Conservation (phyloP, 2,888 invertebrate species). For the Cryptus viduatorius region DNA sequence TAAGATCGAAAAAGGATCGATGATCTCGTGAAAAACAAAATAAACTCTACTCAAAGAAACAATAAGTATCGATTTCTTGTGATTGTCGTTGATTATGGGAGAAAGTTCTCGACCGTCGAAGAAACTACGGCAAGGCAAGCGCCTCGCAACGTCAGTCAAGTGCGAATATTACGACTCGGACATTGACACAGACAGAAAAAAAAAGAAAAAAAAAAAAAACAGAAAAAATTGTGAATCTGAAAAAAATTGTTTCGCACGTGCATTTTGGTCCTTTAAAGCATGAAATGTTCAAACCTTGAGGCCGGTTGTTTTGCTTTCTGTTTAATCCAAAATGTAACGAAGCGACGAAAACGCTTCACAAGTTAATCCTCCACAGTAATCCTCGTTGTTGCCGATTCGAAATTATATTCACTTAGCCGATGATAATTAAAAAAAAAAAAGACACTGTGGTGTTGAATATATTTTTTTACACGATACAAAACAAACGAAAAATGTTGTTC, state of each 20-base stretch:
- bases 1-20: background rate
- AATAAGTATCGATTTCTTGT: background rate
- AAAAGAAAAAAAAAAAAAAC: too few species aligned
- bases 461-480: background rate
- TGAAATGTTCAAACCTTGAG: constrained; percentile 53
- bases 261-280: background rate
- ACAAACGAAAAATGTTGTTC: constrained; percentile 18
- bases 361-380: constrained; percentile 55
- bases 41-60: constrained; percentile 28
- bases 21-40: constrained; percentile 23
- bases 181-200: background rate
- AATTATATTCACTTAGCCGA: constrained; percentile 9
- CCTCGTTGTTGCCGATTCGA: background rate
- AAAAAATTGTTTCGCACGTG: background rate
- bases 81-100: background rate
- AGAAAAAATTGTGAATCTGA: too few species aligned
- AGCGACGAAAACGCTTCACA: constrained; percentile 46
- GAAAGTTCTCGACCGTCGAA: constrained; percentile 9
- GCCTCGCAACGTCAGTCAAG: background rate
- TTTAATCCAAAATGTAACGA: constrained; percentile 55
- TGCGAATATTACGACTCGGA: background rate
- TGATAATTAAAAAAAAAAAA: constrained; percentile 16
- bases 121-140: background rate
- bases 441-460: background rate
- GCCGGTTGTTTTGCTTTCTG: constrained; percentile 23